phyloP scores from a whole-genome alignment of 2,797 vertebrate genomes.

The Takifugu ocellatus region DNA sequence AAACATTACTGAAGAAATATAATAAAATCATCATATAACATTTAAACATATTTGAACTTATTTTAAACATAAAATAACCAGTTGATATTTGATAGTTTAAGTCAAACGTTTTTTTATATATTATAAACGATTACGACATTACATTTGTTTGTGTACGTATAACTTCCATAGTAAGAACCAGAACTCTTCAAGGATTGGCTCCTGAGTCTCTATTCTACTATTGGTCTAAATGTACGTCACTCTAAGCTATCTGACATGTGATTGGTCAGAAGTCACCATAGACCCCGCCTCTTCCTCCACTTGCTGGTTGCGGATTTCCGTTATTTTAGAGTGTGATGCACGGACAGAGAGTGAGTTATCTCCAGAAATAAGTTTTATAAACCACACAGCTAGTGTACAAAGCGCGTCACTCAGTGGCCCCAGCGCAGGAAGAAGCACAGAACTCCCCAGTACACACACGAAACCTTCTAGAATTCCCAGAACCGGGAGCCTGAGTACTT shows the following conservation, averaged over 20 bases:
- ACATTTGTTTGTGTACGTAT: background rate
- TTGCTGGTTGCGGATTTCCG: conserved; percentile 59
- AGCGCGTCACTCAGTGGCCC: conserved; percentile 9
- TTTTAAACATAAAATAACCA: background rate
- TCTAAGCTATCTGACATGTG: background rate
- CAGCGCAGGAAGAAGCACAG: conserved; percentile 22
- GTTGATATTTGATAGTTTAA: background rate
- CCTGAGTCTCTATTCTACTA: background rate
- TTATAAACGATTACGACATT: background rate
- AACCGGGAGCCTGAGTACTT: conserved; percentile 33
- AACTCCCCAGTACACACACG: conserved; percentile 24
- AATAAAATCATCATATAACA: background rate
- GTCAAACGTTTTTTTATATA: background rate
- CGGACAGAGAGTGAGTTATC: conserved; percentile 39
- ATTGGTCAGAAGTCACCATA: conserved; percentile 54
- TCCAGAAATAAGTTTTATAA: conserved; percentile 55
- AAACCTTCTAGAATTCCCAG: conserved; percentile 10
- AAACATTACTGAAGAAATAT: background rate
- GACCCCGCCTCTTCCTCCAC: conserved; percentile 36
- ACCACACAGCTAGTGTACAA: conserved; percentile 17
- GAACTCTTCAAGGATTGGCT: conserved; percentile 20
- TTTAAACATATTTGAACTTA: background rate
- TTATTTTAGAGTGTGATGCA: conserved; percentile 50
- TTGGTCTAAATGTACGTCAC: conserved; percentile 35
- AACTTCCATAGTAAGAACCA: no score